Conservation (phyloP, 2,113 vertebrate species). For the Phylloscopus trochilus region DNA sequence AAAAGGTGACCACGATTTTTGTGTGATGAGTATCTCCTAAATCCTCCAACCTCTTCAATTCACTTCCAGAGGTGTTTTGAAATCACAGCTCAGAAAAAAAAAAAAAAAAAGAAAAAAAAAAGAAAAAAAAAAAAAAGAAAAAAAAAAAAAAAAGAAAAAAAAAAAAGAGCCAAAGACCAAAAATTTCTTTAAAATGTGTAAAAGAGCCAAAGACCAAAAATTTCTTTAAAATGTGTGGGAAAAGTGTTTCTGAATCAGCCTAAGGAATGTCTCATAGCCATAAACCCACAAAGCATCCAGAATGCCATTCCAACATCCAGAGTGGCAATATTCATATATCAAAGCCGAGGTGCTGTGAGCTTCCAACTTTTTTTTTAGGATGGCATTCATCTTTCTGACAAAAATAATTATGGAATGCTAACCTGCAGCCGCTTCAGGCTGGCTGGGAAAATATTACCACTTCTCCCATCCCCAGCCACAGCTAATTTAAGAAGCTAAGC, state of each 20-base stretch:
- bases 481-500: not conserved
- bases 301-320: slow-evolving; percentile 32
- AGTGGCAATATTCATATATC: slow-evolving; percentile 54
- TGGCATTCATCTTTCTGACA: slow-evolving; percentile 59
- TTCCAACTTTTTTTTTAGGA: slow-evolving; percentile 40
- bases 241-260: slow-evolving; percentile 41
- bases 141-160: not conserved
- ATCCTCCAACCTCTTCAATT: not conserved
- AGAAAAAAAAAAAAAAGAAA: not conserved
- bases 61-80: not conserved
- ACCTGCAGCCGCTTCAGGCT: not conserved
- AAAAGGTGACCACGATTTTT: not conserved
- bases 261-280: slow-evolving; percentile 29
- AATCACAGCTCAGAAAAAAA: not conserved
- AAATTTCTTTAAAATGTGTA: too few species aligned
- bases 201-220: not conserved
- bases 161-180: too few species aligned
- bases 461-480: not conserved
- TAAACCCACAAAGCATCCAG: slow-evolving; percentile 45
- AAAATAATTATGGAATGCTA: slow-evolving; percentile 43
- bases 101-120: not conserved
- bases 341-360: not conserved
- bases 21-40: not conserved
- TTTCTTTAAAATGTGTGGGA: slow-evolving; percentile 5
- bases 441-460: not conserved